A percentile compares a stretch with the other conserved stretches of the same genome.
Conservation (phyloP, 92 coral and sea anemone species). For the Chrysogorgia sp. region DNA sequence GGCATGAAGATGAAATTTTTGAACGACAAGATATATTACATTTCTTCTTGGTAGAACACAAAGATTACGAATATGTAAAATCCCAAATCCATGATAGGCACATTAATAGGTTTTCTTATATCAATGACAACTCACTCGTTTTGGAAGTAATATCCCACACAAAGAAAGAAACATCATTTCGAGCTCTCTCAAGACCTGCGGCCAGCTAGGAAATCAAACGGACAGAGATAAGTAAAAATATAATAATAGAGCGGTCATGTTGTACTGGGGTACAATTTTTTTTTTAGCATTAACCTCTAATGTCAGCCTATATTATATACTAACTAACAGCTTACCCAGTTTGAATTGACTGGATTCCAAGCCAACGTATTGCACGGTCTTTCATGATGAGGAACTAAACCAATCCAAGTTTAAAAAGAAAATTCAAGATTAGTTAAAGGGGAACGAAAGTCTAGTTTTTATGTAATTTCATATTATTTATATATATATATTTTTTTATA, state of each 20-base stretch:
- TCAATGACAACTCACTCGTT: slow-evolving; percentile 67
- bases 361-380: slow-evolving; percentile 92
- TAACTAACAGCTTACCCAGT: slow-evolving; percentile 61
- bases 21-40: too few relatives aligned
- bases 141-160: slow-evolving; percentile 94
- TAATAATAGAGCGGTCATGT: too few relatives aligned
- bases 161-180: slow-evolving; percentile 90
- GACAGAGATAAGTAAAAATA: too few relatives aligned
- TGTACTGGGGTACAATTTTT: background rate
- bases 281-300: background rate
- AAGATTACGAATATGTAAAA: too few relatives aligned
- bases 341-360: slow-evolving; percentile 89
- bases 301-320: background rate
- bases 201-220: slow-evolving; percentile 69
- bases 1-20: too few relatives aligned
- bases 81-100: background rate
- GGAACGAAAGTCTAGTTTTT: too few relatives aligned
- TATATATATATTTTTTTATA: too few relatives aligned
- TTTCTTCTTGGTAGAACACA: too few relatives aligned
- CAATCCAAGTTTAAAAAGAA: background rate
- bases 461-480: too few relatives aligned
- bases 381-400: slow-evolving; percentile 84
- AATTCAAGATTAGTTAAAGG: background rate
- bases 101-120: too few relatives aligned
- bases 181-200: slow-evolving; percentile 89